Base-by-base conservation (phyloP, 2,888 invertebrate genomes). In the Sarcophaga variegata region DNA sequence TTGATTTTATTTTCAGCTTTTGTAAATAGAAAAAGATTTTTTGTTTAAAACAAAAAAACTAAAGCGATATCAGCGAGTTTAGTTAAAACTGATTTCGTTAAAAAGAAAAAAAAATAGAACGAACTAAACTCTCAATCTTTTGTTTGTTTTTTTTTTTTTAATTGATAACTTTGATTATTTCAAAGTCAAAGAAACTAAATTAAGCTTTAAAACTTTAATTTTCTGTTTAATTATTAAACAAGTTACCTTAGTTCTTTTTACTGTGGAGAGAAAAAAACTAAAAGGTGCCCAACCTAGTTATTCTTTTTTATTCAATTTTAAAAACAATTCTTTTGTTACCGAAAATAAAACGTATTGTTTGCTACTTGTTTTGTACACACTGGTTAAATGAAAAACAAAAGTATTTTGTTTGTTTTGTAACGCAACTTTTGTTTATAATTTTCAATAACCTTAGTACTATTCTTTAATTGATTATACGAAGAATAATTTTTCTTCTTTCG, bases 321-420 rank as follows among this genome's bases (percentile, higher is more conserved):
- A 47, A 81, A 87, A 88, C 88, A 88, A 88, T 75, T 47, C 8
- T 54, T n/a, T 37, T 83, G 85, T 85, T 86, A 91, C 92, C 91
- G 92, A 92, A 92, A 92, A 92, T 92, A 91, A 92, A 91, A 91
- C 87, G 88, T 89, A 90, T 92, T 91, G 92, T 92, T 93, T 93
- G 93, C 92, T 93, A 93, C 93, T 92, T 93, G 93, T 92, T 85
- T 89, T 92, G 93, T 90, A 93, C 90, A 93, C 92, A 93, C 91
- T 85, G 93, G 93, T 93, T 89, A 83, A 81, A 89, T 89, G 85
- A 87, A 88, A 88, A 79, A 83, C 74, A 83, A 83, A 88, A 75
- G 70, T 64, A 3, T 54, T 54, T 54, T 54, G 54, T 54, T 17
- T 54, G 4, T 63, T 85, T 87, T 83, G 81, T 78, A 86, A 82